Evolutionary conservation across 1,140 invertebrate species (phyloP), one percentile per base, ranked within the genome.

Genomic region (Zaprionus capensis): DNA sequence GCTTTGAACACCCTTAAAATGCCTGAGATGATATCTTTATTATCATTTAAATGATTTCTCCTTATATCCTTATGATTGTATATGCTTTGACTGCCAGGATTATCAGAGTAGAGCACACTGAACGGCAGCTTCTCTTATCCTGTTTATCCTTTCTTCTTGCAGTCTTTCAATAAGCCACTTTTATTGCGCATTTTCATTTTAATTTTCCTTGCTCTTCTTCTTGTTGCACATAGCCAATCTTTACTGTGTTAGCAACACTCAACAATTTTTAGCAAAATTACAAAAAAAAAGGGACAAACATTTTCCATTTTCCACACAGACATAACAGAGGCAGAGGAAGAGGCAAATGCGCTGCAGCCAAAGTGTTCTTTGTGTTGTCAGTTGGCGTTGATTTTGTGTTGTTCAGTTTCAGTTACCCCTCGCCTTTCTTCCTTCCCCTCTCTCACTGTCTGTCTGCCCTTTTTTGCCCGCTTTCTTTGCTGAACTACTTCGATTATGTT

Each of bases 251-350:
- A 4, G 28, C 5, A n/a, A 31, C 59, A 64, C 57, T 62, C 41
- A 53, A 69, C 34, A 44, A 53, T 58, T 70, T 46, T 51, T 3
- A 67, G 63, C 22, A 72, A 72, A 63, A 72, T 57, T 57, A 70
- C 49, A 59, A 78, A 71, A 82, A 58, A 67, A 78, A 70, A 82
- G 53, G 67, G 67, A 73, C 57, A 73, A 79, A 75, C 69, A 71
- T 81, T 81, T 81, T 78, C 51, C 74, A 72, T 66, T 59, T 58
- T 36, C 57, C 51, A 57, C n/a, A 57, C 63, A 51, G 22, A 20
- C 55, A 61, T 15, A 26, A 14, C 7, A 17, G 14, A 61, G 26
- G 31, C 20, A 14, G 44, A 44, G 41, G 28, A 1, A 31, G 2
- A 31, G 28, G 28, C 9, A 34, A 34, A 34, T 34, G 70, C 44